phyloP scores from a whole-genome alignment of 2,888 invertebrate genomes.

The Sphaerophoria rueppellii region DNA sequence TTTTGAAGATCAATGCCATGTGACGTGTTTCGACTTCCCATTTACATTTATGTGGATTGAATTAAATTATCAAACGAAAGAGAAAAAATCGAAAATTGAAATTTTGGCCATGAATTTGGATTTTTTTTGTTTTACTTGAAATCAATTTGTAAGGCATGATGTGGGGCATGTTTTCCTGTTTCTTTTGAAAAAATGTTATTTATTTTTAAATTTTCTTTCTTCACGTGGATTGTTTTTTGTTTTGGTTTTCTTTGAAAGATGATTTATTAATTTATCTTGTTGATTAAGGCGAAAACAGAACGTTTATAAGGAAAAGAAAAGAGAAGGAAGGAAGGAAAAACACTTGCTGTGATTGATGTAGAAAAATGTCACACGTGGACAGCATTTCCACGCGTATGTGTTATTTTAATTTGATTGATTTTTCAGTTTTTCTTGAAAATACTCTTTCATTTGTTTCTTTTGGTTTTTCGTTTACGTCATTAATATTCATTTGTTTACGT shows the following conservation, averaged over 20 bases:
- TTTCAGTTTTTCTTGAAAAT: background rate
- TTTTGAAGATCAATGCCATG: slow-evolving; percentile 62
- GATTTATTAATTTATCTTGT: background rate
- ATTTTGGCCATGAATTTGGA: background rate
- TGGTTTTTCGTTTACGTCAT: too few relatives aligned
- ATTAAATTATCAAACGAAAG: background rate
- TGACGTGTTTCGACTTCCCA: slow-evolving; percentile 44
- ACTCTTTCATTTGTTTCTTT: too few relatives aligned
- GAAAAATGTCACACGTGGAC: slow-evolving; percentile 9
- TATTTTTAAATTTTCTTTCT: background rate
- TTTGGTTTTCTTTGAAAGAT: background rate
- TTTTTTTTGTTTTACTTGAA: background rate
- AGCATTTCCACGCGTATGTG: background rate
- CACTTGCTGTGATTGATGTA: background rate
- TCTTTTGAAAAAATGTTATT: background rate
- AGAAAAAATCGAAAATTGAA: background rate
- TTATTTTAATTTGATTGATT: background rate
- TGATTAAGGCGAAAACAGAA: background rate
- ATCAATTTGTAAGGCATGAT: background rate
- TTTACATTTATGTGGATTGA: background rate
- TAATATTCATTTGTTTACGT: too few relatives aligned
- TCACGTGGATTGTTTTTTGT: background rate
- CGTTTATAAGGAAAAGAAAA: too few relatives aligned
- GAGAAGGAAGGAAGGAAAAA: background rate
- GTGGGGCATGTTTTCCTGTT: slow-evolving; percentile 7